phyloP scores from a whole-genome alignment of 2,888 invertebrate species.

The Diabrotica balteata region DNA sequence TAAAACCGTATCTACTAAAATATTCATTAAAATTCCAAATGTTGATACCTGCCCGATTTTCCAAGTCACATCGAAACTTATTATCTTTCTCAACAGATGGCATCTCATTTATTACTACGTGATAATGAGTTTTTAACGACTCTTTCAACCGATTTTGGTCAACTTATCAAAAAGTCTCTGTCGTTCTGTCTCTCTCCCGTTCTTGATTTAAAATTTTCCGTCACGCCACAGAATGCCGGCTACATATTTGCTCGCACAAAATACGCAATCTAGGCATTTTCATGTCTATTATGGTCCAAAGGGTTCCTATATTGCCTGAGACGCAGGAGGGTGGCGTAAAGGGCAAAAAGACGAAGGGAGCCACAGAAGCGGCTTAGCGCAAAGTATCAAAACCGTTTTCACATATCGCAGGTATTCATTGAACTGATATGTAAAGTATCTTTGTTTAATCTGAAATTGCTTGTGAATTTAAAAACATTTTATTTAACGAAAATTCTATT shows the following conservation, averaged over 20 bases:
- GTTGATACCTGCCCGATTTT: constrained; percentile 8
- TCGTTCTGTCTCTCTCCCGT: neutral
- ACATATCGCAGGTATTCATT: no score
- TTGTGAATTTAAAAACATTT: no score
- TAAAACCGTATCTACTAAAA: neutral
- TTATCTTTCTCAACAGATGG: constrained; percentile 17
- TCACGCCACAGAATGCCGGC: constrained; percentile 26
- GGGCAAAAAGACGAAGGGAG: constrained; percentile 20
- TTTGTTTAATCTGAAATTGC: no score
- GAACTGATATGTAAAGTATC: no score
- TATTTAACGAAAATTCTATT: no score
- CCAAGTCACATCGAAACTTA: constrained; percentile 11
- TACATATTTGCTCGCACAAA: constrained; percentile 50
- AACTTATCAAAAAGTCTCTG: constrained; percentile 22
- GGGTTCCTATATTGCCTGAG: constrained; percentile 49
- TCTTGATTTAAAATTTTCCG: constrained; percentile 17
- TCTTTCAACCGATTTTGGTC: constrained; percentile 22
- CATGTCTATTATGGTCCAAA: constrained; percentile 51
- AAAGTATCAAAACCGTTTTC: no score
- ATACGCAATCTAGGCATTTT: constrained; percentile 53
- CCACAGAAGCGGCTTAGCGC: constrained; percentile 8
- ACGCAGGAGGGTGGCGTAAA: constrained; percentile 29
- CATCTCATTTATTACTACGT: constrained; percentile 12
- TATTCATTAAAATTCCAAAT: constrained; percentile 6
- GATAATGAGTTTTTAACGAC: constrained; percentile 28